Conservation (phyloP, 2,888 invertebrate genomes). For the Glomeris marginata region DNA sequence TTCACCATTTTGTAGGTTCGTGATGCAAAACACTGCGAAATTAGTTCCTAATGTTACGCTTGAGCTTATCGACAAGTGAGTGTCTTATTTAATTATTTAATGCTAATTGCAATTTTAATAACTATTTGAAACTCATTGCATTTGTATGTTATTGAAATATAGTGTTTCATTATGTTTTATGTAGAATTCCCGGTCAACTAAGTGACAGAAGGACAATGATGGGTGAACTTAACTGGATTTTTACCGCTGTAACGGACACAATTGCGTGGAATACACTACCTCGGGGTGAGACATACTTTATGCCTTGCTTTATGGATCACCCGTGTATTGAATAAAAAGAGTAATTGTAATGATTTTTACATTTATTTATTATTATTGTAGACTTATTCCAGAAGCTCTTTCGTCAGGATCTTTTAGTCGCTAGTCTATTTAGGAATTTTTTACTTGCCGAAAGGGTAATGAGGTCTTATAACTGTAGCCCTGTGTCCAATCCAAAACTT, state of each 20-base stretch:
- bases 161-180: too few relatives aligned
- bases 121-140: constrained; percentile 4
- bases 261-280: constrained; percentile 98
- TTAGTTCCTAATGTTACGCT: constrained; percentile 64
- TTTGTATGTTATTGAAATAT: neutral
- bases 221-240: constrained; percentile 99
- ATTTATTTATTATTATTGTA: constrained; percentile 23
- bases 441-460: constrained; percentile 90
- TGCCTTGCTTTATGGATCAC: too few relatives aligned
- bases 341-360: too few relatives aligned
- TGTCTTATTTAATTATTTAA: too few relatives aligned
- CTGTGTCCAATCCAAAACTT: constrained; percentile 80
- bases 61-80: constrained; percentile 81
- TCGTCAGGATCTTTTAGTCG: constrained; percentile 94
- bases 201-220: constrained; percentile 92
- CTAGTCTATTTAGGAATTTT: constrained; percentile 93
- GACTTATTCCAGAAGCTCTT: constrained; percentile 94
- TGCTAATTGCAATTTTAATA: constrained; percentile 3
- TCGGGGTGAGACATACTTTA: constrained; percentile 49
- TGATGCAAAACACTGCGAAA: constrained; percentile 64
- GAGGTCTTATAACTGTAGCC: constrained; percentile 90
- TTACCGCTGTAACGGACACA: constrained; percentile 98
- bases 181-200: constrained; percentile 83
- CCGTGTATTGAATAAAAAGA: constrained; percentile 6
- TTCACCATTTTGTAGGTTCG: constrained; percentile 41